Percentiles rank a stretch among this genome's conserved stretches.
These are phyloP conservation scores for Trimorus sp. DNA, from an alignment of 2,888 invertebrate species.

Conservation along the genomic window DNA sequence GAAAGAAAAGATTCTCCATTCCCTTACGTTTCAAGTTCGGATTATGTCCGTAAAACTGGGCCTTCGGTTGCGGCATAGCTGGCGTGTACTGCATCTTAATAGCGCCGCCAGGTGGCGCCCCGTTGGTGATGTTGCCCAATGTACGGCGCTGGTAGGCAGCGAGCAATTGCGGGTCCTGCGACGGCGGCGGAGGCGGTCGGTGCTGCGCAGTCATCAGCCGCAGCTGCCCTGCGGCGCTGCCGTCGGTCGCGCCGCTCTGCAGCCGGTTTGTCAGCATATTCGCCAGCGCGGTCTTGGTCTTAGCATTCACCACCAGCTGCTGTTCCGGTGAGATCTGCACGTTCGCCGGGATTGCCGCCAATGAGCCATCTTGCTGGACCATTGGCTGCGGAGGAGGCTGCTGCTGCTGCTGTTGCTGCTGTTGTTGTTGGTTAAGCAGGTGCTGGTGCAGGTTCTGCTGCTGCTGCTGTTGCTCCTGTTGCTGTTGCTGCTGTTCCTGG, in stretches of 20 bases:
- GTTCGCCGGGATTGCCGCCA: slow-evolving; percentile 75
- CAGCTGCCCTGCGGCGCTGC: slow-evolving; percentile 82
- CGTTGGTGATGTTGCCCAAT: slow-evolving; percentile 83
- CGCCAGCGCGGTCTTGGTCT: slow-evolving; percentile 97
- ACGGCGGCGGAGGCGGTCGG: slow-evolving; percentile 84
- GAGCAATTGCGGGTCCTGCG: slow-evolving; percentile 80
- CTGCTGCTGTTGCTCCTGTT: slow-evolving; percentile 82
- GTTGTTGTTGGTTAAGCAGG: slow-evolving; percentile 86
- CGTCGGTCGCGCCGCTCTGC: slow-evolving; percentile 83
- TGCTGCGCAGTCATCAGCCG: slow-evolving; percentile 94
- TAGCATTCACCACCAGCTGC: slow-evolving; percentile 88
- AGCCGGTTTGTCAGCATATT: slow-evolving; percentile 95
- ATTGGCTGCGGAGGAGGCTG: slow-evolving; percentile 84
- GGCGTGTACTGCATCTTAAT: slow-evolving; percentile 80
- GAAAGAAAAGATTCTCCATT: too few relatives aligned
- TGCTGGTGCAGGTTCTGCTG: slow-evolving; percentile 77
- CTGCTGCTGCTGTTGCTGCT: slow-evolving; percentile 83
- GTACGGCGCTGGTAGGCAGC: slow-evolving; percentile 81
- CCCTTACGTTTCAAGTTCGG: slow-evolving; percentile 89
- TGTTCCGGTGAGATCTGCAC: slow-evolving; percentile 80
- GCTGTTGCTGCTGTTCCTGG: slow-evolving; percentile 83
- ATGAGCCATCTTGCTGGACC: slow-evolving; percentile 72
- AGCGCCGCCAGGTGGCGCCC: slow-evolving; percentile 77
- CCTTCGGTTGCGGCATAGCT: slow-evolving; percentile 83
- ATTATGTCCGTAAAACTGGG: slow-evolving; percentile 96